Evolutionary conservation across 1,140 invertebrate genomes (phyloP).

Genomic region (Platyura marginata): DNA sequence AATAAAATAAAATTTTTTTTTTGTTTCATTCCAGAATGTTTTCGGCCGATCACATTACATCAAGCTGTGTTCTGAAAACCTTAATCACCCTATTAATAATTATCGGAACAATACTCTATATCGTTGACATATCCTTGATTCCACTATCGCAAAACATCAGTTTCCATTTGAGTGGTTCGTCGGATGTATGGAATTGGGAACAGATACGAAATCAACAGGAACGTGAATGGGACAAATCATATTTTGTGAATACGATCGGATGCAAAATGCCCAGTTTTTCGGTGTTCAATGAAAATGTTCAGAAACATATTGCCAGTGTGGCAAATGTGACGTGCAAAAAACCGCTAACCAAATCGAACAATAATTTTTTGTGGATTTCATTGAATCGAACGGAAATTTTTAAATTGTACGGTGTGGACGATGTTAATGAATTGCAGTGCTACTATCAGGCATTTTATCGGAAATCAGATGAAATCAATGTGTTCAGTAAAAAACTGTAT

Average conservation of each 20-base stretch:
- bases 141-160: not conserved
- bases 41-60: not conserved
- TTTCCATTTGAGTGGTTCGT: not conserved
- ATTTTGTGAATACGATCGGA: slow-evolving; percentile 47
- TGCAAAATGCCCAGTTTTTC: slow-evolving; percentile 64
- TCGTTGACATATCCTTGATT: not conserved
- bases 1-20: not conserved
- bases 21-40: not conserved
- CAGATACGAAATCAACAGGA: not conserved
- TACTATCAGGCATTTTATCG: slow-evolving; percentile 42
- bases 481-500: too few relatives aligned
- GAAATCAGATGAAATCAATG: too few relatives aligned
- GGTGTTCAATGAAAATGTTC: slow-evolving; percentile 39
- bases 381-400: slow-evolving; percentile 43
- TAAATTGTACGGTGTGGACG: slow-evolving; percentile 31
- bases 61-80: not conserved
- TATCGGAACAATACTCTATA: not conserved
- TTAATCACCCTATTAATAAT: not conserved
- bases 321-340: slow-evolving; percentile 24
- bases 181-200: not conserved
- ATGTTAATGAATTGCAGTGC: slow-evolving; percentile 28
- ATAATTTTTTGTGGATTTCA: slow-evolving; percentile 32
- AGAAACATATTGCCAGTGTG: slow-evolving; percentile 21
- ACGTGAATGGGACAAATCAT: slow-evolving; percentile 10
- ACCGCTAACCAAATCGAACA: slow-evolving; percentile 25